Evolutionary conservation across 2,888 invertebrate species (phyloP).

Genomic region (Gisinianus flammeolus): DNA sequence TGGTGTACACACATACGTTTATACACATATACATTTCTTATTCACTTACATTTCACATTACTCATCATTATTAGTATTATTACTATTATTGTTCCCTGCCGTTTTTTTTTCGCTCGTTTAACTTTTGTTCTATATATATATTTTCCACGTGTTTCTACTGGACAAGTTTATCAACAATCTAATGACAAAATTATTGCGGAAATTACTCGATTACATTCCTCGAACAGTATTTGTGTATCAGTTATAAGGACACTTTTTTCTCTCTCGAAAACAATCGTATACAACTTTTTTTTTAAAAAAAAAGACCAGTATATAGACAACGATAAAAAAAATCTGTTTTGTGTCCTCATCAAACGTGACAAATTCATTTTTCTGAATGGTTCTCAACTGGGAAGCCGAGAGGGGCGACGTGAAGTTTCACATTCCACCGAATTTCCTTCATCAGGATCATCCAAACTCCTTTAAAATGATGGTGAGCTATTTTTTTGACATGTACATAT

Average conservation of each 20-base stretch:
- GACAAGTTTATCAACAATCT: no score
- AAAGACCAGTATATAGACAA: no score
- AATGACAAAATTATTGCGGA: no score
- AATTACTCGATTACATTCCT: no score
- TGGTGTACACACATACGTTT: conserved; percentile 1
- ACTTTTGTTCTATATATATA: background rate
- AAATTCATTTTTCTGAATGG: conserved; percentile 51
- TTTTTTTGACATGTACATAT: background rate
- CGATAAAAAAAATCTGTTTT: no score
- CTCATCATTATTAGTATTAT: background rate
- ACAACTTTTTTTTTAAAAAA: no score
- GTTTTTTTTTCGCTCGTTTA: background rate
- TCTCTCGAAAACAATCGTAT: no score
- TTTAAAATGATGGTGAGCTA: conserved; percentile 56
- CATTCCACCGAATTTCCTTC: conserved; percentile 56
- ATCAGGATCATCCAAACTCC: conserved; percentile 52
- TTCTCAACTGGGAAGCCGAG: conserved; percentile 57
- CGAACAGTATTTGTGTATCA: no score
- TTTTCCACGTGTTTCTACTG: no score
- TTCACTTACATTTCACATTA: conserved; percentile 11
- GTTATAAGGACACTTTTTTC: no score
- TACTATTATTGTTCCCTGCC: background rate
- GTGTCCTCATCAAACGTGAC: conserved; percentile 30
- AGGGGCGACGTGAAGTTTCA: conserved; percentile 58
- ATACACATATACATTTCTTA: conserved; percentile 30